These are phyloP conservation scores for Augochlorella aurata DNA, from an alignment of 2,888 invertebrate species.

Conservation along the genomic window DNA sequence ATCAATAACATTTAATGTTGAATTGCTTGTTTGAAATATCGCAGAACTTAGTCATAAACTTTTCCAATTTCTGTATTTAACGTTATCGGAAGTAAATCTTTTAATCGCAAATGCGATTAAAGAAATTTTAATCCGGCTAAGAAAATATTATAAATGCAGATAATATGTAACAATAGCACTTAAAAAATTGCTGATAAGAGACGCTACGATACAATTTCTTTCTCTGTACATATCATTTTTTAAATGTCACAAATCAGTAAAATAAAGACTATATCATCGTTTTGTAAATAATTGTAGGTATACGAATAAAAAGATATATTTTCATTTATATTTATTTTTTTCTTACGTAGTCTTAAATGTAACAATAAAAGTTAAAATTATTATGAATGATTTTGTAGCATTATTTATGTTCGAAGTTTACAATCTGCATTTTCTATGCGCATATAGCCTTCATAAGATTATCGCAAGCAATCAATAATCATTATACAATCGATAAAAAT, in stretches of 20 bases:
- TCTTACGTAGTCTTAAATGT: background rate
- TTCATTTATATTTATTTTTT: background rate
- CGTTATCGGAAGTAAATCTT: background rate
- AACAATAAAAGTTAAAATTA: background rate
- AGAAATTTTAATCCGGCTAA: background rate
- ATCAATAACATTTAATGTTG: conserved; percentile 4
- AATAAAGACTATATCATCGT: background rate
- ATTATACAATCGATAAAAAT: background rate
- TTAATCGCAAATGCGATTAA: conserved; percentile 1
- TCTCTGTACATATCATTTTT: background rate
- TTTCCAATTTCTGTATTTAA: conserved; percentile 16
- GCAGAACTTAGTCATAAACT: conserved; percentile 12
- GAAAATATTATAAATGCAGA: background rate
- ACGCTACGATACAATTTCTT: background rate
- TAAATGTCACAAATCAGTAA: background rate
- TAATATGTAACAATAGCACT: background rate
- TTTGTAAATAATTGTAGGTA: background rate
- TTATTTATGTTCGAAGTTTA: background rate
- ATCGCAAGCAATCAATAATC: background rate
- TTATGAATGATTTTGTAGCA: background rate
- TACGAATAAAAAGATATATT: background rate
- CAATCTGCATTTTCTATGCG: background rate
- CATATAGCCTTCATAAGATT: background rate
- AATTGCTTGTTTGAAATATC: conserved; percentile 23
- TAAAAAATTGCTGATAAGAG: conserved; percentile 2